Evolutionary conservation across 2,797 vertebrate genomes (phyloP).

Genomic region (Lemur catta): DNA sequence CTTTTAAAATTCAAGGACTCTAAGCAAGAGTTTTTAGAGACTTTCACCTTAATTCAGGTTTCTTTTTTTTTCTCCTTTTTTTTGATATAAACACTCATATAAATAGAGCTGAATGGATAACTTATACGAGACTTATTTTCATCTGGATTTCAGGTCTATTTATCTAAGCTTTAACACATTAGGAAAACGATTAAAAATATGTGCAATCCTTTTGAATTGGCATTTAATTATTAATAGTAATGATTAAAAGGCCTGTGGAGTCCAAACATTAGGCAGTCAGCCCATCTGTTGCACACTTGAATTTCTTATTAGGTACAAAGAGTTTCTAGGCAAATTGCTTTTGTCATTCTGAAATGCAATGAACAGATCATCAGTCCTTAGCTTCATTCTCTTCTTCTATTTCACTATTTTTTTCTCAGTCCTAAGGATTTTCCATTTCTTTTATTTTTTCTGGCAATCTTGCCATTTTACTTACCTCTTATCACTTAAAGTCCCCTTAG

Average conservation of each 20-base stretch:
- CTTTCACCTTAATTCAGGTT: background rate
- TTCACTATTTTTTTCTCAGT: background rate
- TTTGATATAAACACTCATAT: background rate
- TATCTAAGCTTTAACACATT: constrained; percentile 17
- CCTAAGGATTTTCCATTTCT: background rate
- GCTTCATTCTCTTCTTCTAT: background rate
- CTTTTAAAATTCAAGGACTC: constrained; percentile 36
- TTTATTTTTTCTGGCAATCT: background rate
- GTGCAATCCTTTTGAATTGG: background rate
- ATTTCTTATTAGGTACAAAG: constrained; percentile 61
- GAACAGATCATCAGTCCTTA: background rate
- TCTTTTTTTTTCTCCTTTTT: background rate
- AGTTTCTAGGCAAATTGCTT: constrained; percentile 55
- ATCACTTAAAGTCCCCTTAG: background rate
- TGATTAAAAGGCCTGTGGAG: constrained; percentile 13
- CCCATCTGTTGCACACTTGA: constrained; percentile 49
- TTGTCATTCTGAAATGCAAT: constrained; percentile 56
- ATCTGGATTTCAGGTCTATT: constrained; percentile 17
- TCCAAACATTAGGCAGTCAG: constrained; percentile 11
- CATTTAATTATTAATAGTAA: constrained; percentile 63
- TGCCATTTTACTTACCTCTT: background rate
- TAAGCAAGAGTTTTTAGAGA: background rate
- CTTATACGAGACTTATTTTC: background rate
- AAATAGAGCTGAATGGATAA: background rate
- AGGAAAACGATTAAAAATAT: constrained; percentile 15